These are phyloP conservation scores for Nemurella pictetii DNA, from an alignment of 2,888 invertebrate genomes.

Conservation along the genomic window DNA sequence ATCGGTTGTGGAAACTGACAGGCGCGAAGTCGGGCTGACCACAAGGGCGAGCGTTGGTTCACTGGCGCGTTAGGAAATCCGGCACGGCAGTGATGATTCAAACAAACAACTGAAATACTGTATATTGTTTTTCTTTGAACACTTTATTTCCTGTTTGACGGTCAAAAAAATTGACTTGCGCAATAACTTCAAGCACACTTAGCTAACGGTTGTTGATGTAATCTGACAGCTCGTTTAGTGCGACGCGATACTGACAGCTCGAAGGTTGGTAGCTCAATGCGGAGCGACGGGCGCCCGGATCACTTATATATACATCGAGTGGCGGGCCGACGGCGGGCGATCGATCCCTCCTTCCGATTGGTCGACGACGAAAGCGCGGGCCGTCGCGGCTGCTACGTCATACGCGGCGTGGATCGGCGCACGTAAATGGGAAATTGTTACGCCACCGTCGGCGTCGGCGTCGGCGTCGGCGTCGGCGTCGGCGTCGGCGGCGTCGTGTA, in stretches of 20 bases:
- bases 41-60: no score
- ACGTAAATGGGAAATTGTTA: constrained; percentile 22
- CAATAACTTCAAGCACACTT: background rate
- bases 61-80: no score
- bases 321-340: background rate
- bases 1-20: background rate
- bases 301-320: constrained; percentile 16
- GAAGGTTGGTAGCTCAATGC: constrained; percentile 12
- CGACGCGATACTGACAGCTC: background rate
- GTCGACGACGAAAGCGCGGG: constrained; percentile 31
- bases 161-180: background rate
- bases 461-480: no score
- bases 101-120: background rate
- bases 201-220: background rate
- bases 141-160: background rate
- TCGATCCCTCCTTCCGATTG: constrained; percentile 27
- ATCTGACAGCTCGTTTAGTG: background rate
- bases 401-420: background rate
- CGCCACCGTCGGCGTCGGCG: background rate
- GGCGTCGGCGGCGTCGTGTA: no score
- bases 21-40: background rate
- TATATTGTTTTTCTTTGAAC: background rate
- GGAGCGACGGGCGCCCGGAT: background rate
- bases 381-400: background rate
- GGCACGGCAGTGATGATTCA: background rate